phyloP scores from a whole-genome alignment of 2,797 vertebrate genomes.

The Trematomus bernacchii region DNA sequence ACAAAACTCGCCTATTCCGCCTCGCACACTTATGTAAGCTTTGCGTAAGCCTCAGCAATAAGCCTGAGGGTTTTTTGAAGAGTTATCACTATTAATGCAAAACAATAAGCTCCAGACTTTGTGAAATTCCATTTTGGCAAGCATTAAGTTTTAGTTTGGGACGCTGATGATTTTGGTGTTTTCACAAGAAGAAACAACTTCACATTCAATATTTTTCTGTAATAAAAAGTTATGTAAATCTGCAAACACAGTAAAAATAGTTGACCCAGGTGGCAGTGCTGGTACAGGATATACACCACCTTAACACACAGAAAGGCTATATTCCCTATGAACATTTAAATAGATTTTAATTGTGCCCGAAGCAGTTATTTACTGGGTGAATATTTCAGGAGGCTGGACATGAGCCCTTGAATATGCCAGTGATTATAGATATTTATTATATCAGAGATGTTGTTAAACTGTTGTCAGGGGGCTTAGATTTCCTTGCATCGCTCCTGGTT shows the following conservation, averaged over 20 bases:
- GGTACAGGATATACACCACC: background rate
- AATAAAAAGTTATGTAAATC: background rate
- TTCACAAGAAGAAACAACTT: slow-evolving; percentile 12
- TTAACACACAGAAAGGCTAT: slow-evolving; percentile 19
- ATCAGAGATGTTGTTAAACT: slow-evolving; percentile 36
- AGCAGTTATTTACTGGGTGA: slow-evolving; percentile 19
- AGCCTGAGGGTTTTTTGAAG: slow-evolving; percentile 52
- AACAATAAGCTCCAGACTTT: slow-evolving; percentile 60
- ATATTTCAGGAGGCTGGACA: slow-evolving; percentile 12
- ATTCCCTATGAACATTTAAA: slow-evolving; percentile 15
- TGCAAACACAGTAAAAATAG: slow-evolving; percentile 16
- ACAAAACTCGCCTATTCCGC: slow-evolving; percentile 49
- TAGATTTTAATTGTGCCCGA: slow-evolving; percentile 61
- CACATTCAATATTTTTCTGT: slow-evolving; percentile 9
- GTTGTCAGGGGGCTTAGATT: slow-evolving; percentile 18
- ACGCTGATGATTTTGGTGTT: slow-evolving; percentile 27
- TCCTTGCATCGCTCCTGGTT: slow-evolving; percentile 33
- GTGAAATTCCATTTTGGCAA: slow-evolving; percentile 51
- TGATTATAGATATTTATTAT: slow-evolving; percentile 37
- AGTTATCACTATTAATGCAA: slow-evolving; percentile 59
- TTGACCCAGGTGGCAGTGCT: background rate
- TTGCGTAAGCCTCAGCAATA: slow-evolving; percentile 55
- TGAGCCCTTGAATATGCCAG: slow-evolving; percentile 7
- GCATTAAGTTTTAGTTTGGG: slow-evolving; percentile 27
- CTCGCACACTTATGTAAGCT: slow-evolving; percentile 66